Percentiles rank a stretch among this genome's conserved stretches.
Conservation (phyloP, 2,888 invertebrate genomes). For the Pyrocoelia pectoralis region DNA sequence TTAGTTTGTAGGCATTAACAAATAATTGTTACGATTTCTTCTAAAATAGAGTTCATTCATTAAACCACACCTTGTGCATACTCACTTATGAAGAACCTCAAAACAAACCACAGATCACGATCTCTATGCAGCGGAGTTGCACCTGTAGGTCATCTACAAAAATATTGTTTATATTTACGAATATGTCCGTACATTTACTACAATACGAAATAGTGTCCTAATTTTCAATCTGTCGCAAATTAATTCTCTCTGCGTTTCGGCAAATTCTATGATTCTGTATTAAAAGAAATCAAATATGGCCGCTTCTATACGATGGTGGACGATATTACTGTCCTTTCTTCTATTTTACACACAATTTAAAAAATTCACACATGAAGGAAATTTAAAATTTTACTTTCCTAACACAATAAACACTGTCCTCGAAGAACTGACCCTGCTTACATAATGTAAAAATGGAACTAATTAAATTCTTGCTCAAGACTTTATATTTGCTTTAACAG, state of each 20-base stretch:
- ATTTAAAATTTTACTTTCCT: not conserved
- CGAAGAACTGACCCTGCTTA: constrained; percentile 22
- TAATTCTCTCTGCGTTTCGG: too few relatives aligned
- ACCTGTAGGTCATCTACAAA: too few relatives aligned
- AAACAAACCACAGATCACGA: not conserved
- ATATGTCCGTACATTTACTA: too few relatives aligned
- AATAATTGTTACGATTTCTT: not conserved
- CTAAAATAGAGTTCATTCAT: not conserved
- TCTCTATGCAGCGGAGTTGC: not conserved
- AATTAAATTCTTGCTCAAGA: constrained; percentile 6
- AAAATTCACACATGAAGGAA: not conserved
- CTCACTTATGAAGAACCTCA: not conserved
- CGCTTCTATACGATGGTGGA: not conserved
- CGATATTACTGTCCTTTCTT: not conserved
- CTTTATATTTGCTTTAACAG: too few relatives aligned
- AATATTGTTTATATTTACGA: too few relatives aligned
- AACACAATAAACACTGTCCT: constrained; percentile 16
- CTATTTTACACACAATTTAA: constrained; percentile 1
- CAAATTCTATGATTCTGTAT: too few relatives aligned
- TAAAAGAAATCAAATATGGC: not conserved
- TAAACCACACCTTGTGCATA: constrained; percentile 3
- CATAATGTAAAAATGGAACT: constrained; percentile 19
- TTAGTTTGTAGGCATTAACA: not conserved
- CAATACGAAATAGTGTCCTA: too few relatives aligned
- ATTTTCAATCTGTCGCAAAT: too few relatives aligned